Evolutionary conservation across 2,888 invertebrate species (phyloP), one percentile per base, ranked within the genome.

Genomic region (Uloborus plumipes): DNA sequence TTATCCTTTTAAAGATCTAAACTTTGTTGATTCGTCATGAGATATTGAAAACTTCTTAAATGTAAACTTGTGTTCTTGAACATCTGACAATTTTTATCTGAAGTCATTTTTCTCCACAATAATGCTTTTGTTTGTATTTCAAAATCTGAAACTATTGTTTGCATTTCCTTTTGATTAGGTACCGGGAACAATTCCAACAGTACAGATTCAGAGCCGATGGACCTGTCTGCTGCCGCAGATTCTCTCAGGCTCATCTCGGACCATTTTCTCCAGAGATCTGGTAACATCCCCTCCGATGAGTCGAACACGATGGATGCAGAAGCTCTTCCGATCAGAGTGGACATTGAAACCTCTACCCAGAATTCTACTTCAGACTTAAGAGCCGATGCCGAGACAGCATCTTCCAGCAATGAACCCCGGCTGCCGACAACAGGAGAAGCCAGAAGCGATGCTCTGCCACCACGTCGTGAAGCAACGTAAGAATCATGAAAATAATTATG

Each of bases 261-360:
- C 9, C 39, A 39, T 39, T 39, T 39, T 39, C 53, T 11, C 26
- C 31, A 62, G 66, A 67, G 13, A 6, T 22, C 74, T 3, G 47
- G 22, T 6, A 53, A 22, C 16, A 47, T 55, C 14, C 20, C 16
- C 13, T 49, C 74, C 6, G 26, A 20, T 11, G 74, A 74, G n/a
- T 65, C 74, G 20, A 22, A 39, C 22, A 65, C 65, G 7, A 74
- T 74, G 22, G 55, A 55, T 11, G 64, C 65, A 64, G 65, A 74
- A 53, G 16, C 55, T 47, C 47, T 74, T 18, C 74, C 74, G 11
- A 39, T 39, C 9, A 39, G 39, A 39, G 39, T 39, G 39, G 39
- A 39, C 9, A 39, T 39, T 11, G 9, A 39, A 39, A 39, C 9
- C 9, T 39, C 39, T 39, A 9, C 1, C 39, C 39, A 39, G 39